Base-by-base conservation (phyloP, 2,888 invertebrate species). In the Nemapogon koenigi region DNA sequence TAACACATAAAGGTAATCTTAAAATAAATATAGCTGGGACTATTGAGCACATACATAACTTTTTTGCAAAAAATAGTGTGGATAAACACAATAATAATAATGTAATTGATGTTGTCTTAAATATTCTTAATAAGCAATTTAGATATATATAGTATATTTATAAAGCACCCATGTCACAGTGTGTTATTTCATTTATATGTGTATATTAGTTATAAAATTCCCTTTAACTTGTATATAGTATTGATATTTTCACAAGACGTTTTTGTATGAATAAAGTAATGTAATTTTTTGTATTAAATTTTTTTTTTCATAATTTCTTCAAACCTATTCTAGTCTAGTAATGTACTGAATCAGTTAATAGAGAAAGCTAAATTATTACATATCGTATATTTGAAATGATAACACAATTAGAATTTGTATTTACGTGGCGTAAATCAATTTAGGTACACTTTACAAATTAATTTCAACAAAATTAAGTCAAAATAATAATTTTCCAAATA, bases 161-260 rank as follows among this genome's bases (percentile, higher is more conserved):
- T n/a, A n/a, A n/a, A n/a, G n/a, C n/a, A n/a, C n/a, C n/a, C n/a
- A n/a, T n/a, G n/a, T n/a, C n/a, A n/a, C n/a, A n/a, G n/a, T n/a
- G n/a, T n/a, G n/a, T n/a, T n/a, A n/a, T n/a, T n/a, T n/a, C n/a
- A n/a, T 27, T n/a, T 6, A n/a, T 27, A 27, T 27, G n/a, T 4
- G n/a, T 27, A 14, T 27, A 27, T 4, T 7, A n/a, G n/a, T 27
- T 27, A 27, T 27, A 13, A 27, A 4, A 27, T 27, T 27, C 28
- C 11, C 13, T n/a, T 27, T 13, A 13, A 4, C n/a, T 27, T 27
- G 28, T 27, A 27, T 13, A 27, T n/a, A n/a, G n/a, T n/a, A 28
- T 10, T n/a, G 68, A 62, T 65, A 73, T 70, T 70, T 69, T 66
- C 65, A 67, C 59, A 64, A 50, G 46, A 47, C 47, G 51, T 55